Percentiles rank a stretch among this genome's conserved stretches.
Conservation (phyloP, 2,888 invertebrate species). For the Lepas anatifera region DNA sequence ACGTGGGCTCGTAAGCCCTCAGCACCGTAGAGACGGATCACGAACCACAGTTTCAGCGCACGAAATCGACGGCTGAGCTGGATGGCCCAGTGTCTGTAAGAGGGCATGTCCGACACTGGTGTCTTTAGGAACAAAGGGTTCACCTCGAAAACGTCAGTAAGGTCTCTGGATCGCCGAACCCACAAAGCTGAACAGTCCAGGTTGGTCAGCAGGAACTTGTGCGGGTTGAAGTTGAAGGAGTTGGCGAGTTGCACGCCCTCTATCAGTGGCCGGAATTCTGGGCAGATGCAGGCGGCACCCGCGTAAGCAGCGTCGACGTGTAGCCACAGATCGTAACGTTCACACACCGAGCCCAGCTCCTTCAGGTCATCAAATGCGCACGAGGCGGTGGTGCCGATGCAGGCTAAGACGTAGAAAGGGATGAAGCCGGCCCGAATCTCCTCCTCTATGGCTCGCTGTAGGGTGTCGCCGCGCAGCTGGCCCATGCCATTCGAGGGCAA, state of each 20-base stretch:
- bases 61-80: constrained; percentile 84
- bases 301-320: constrained; percentile 97
- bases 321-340: constrained; percentile 64
- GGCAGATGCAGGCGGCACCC: constrained; percentile 79
- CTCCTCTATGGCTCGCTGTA: constrained; percentile 56
- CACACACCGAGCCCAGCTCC: constrained; percentile 71
- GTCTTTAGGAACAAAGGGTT: constrained; percentile 67
- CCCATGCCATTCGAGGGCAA: constrained; percentile 55
- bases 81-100: constrained; percentile 81
- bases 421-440: constrained; percentile 68
- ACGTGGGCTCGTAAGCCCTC: constrained; percentile 65
- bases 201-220: constrained; percentile 89
- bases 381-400: constrained; percentile 89
- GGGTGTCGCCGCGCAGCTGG: constrained; percentile 50
- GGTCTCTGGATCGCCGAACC: constrained; percentile 49
- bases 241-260: constrained; percentile 65
- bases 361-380: constrained; percentile 87
- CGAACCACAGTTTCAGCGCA: constrained; percentile 83
- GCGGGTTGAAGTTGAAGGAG: constrained; percentile 86
- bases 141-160: constrained; percentile 77
- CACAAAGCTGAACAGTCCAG: constrained; percentile 93
- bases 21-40: constrained; percentile 65
- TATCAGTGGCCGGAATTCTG: constrained; percentile 63
- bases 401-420: constrained; percentile 76
- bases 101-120: not conserved